Conservation (phyloP, 2,797 vertebrate genomes). For the Spinus pinus region DNA sequence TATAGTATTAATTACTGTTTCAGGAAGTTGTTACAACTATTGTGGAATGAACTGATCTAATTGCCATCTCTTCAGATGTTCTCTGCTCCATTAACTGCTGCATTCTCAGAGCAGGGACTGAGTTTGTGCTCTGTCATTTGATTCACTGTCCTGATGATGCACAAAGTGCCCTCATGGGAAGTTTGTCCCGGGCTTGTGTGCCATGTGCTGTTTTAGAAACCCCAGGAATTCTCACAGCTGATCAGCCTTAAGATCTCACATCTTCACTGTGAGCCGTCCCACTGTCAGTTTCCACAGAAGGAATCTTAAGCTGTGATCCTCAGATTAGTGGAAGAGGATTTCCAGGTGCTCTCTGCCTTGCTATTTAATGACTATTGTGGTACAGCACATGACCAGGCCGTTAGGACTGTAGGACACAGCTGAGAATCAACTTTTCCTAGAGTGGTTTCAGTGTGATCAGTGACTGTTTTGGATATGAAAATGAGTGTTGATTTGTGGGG, state of each 20-base stretch:
- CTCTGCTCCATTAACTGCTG: neutral
- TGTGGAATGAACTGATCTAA: neutral
- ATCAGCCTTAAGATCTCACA: neutral
- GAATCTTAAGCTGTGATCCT: neutral
- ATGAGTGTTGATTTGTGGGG: neutral
- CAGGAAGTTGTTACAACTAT: neutral
- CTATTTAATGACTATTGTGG: fast-evolving
- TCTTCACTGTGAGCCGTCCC: neutral
- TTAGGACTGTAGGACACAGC: neutral
- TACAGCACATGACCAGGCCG: fast-evolving
- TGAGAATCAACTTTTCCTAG: neutral
- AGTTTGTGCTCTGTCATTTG: neutral
- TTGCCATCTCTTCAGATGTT: neutral
- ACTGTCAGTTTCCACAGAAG: neutral
- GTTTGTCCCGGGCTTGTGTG: neutral
- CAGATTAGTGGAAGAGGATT: neutral
- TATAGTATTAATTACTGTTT: neutral
- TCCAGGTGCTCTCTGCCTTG: neutral
- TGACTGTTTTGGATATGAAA: neutral
- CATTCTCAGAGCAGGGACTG: neutral
- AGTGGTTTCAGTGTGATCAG: neutral
- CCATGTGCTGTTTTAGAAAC: neutral
- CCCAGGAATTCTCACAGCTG: neutral
- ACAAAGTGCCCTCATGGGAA: neutral
- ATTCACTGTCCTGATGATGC: neutral